A percentile compares a stretch with the other conserved stretches of the same genome.
phyloP scores from a whole-genome alignment of 2,888 invertebrate genomes.

The Zaprionus obscuricornis region DNA sequence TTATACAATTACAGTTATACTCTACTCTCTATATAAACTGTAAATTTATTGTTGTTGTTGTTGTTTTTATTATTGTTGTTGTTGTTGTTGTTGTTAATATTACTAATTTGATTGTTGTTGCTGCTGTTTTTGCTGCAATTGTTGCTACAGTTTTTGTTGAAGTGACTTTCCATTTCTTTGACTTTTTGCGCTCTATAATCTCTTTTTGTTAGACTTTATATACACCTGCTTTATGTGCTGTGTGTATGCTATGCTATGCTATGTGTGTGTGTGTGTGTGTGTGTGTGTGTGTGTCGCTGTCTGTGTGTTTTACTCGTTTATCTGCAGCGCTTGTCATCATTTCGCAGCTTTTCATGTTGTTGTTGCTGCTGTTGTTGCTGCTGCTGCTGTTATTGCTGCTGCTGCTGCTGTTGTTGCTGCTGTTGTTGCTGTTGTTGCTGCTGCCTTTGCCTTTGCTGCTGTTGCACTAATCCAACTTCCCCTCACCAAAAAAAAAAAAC shows the following conservation, averaged over 20 bases:
- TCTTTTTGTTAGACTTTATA: slow-evolving; percentile 14
- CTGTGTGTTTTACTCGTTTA: background rate
- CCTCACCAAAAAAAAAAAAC: background rate
- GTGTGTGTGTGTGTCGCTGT: background rate
- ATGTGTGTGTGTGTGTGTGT: background rate
- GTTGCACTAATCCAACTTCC: no score
- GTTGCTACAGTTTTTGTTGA: background rate
- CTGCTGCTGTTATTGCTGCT: no score
- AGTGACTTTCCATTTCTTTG: slow-evolving; percentile 22
- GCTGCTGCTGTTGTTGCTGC: slow-evolving; percentile 3
- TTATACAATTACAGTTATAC: no score
- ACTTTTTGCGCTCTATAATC: no score
- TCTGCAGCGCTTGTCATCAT: no score
- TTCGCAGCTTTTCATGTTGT: no score
- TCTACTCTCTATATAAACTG: no score
- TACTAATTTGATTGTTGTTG: background rate
- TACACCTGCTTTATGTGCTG: slow-evolving; percentile 5
- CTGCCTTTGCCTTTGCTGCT: background rate
- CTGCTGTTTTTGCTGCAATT: background rate
- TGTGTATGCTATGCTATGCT: background rate
- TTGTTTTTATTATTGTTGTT: background rate
- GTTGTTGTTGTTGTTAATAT: no score
- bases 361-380: no score
- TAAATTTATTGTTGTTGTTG: background rate
- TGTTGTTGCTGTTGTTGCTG: slow-evolving; percentile 34